These are phyloP conservation scores for Tetrax tetrax DNA, from an alignment of 2,113 vertebrate genomes.

Conservation along the genomic window DNA sequence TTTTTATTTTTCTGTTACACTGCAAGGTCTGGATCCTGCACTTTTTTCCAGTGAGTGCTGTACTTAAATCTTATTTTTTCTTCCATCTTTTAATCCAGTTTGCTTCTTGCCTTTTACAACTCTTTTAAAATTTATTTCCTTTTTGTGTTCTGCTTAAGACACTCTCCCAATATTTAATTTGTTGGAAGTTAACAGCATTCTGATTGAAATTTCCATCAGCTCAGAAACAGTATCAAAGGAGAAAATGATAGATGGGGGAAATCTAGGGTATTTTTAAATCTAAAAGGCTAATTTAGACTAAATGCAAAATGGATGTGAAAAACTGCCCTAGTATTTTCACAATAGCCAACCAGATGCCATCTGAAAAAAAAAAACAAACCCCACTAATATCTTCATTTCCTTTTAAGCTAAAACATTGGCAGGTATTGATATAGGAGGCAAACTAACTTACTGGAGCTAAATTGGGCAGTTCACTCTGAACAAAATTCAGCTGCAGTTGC, in stretches of 20 bases:
- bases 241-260: background rate
- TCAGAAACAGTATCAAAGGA: background rate
- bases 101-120: background rate
- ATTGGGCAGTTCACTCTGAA: background rate
- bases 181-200: conserved; percentile 7
- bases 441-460: background rate
- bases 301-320: background rate
- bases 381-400: background rate
- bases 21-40: background rate
- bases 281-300: conserved; percentile 45
- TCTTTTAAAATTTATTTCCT: background rate
- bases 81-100: background rate
- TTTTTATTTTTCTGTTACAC: background rate
- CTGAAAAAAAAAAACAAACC: background rate
- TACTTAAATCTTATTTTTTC: background rate
- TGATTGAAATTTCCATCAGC: conserved; percentile 10
- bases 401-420: conserved; percentile 8
- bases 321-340: conserved; percentile 15
- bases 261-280: background rate
- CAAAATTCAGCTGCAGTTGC: conserved; percentile 21
- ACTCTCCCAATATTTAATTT: background rate
- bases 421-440: background rate
- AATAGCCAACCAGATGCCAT: background rate
- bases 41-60: background rate
- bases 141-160: conserved; percentile 18